Evolutionary conservation across 2,797 vertebrate genomes (phyloP).

Genomic region (Aplochiton taeniatus): DNA sequence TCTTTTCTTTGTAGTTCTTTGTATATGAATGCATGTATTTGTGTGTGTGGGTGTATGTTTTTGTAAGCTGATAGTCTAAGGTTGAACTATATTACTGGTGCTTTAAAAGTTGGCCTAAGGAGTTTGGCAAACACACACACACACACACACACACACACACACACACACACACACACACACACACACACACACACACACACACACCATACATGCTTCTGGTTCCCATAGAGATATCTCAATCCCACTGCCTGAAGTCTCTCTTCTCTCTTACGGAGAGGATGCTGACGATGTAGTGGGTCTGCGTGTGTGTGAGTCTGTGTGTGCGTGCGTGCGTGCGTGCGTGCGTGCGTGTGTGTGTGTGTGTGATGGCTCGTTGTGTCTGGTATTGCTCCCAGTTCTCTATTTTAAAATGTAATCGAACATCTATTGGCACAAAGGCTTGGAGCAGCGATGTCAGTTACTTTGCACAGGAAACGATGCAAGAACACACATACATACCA

Average conservation of each 20-base stretch:
- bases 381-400: slow-evolving; percentile 30
- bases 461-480: not conserved
- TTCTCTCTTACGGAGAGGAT: no score
- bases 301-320: slow-evolving; percentile 17
- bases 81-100: not conserved
- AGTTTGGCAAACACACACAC: not conserved
- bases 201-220: no score
- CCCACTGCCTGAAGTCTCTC: no score
- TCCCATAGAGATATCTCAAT: no score
- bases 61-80: no score
- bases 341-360: not conserved
- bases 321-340: slow-evolving; percentile 5
- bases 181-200: no score
- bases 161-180: no score
- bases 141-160: not conserved
- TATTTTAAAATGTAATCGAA: slow-evolving; percentile 46
- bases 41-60: not conserved
- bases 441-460: slow-evolving; percentile 39
- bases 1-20: not conserved
- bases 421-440: slow-evolving; percentile 48
- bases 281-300: no score
- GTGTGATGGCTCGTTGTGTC: slow-evolving; percentile 1
- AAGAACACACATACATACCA: not conserved
- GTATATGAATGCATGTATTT: not conserved
- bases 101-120: no score